Conservation (phyloP, 2,113 vertebrate species). For the Mus spicilegus region DNA sequence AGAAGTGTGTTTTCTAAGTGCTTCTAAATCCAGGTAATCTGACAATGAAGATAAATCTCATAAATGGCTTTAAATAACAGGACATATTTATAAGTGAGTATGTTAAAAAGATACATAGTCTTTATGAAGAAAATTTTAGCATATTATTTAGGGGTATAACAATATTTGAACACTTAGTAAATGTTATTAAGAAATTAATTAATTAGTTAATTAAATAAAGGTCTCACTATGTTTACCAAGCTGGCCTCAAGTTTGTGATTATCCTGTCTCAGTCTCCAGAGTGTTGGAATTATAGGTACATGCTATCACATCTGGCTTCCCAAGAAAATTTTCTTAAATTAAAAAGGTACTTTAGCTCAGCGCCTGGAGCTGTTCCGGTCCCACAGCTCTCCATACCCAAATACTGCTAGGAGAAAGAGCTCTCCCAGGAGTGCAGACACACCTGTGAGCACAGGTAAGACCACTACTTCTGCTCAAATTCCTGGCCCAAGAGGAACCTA, state of each 20-base stretch:
- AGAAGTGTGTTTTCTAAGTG: neutral
- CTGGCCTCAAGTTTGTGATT: neutral
- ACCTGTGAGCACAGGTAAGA: too few relatives aligned
- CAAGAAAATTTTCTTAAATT: neutral
- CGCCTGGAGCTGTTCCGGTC: too few relatives aligned
- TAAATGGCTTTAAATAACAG: neutral
- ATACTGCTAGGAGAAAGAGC: too few relatives aligned
- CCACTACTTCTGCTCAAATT: too few relatives aligned
- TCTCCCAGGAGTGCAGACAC: too few relatives aligned
- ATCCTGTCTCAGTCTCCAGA: neutral
- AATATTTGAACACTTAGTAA: neutral
- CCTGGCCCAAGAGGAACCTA: too few relatives aligned
- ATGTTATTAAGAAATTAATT: neutral
- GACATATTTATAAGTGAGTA: neutral
- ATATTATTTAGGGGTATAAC: neutral
- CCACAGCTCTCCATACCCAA: too few relatives aligned
- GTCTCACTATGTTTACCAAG: neutral
- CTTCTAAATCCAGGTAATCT: neutral
- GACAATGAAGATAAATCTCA: neutral
- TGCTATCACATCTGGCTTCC: neutral
- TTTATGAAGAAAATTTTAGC: neutral
- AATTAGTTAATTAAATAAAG: neutral
- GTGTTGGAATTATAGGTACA: neutral
- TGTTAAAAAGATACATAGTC: neutral
- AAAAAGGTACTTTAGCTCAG: neutral